A percentile compares a stretch with the other conserved stretches of the same genome.
These are phyloP conservation scores for Acinonyx jubatus DNA, from an alignment of 2,113 vertebrate species.

Conservation along the genomic window DNA sequence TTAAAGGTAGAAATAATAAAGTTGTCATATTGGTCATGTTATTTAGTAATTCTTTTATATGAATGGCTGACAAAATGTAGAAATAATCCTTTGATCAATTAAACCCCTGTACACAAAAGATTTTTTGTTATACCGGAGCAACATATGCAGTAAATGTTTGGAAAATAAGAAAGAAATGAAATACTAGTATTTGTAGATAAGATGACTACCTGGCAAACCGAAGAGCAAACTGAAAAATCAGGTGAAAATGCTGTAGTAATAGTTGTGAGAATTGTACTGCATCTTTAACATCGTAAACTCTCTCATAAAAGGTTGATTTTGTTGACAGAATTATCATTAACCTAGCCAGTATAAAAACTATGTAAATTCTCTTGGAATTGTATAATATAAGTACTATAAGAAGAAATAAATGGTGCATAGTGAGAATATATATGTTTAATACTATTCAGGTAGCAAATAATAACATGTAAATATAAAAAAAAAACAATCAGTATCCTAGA, in stretches of 20 bases:
- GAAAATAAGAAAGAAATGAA: background rate
- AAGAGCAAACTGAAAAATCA: background rate
- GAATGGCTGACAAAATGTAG: background rate
- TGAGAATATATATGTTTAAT: background rate
- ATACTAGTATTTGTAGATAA: background rate
- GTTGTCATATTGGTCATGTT: background rate
- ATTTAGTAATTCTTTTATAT: background rate
- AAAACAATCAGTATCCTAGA: background rate
- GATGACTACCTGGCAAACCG: background rate
- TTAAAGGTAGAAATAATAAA: slow-evolving; percentile 3
- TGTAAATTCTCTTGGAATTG: background rate
- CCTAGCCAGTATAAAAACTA: background rate
- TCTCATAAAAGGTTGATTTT: background rate
- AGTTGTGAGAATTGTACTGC: background rate
- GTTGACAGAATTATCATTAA: background rate
- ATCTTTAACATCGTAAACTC: background rate
- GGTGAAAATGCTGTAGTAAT: background rate
- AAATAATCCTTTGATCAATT: background rate
- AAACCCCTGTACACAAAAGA: background rate
- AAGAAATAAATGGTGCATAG: background rate
- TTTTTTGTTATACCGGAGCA: background rate
- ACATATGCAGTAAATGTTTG: background rate
- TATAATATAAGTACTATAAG: background rate
- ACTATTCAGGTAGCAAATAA: background rate
- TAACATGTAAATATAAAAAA: background rate